Base-by-base conservation (phyloP, 2,797 vertebrate species). In the Epinephelus malabaricus region DNA sequence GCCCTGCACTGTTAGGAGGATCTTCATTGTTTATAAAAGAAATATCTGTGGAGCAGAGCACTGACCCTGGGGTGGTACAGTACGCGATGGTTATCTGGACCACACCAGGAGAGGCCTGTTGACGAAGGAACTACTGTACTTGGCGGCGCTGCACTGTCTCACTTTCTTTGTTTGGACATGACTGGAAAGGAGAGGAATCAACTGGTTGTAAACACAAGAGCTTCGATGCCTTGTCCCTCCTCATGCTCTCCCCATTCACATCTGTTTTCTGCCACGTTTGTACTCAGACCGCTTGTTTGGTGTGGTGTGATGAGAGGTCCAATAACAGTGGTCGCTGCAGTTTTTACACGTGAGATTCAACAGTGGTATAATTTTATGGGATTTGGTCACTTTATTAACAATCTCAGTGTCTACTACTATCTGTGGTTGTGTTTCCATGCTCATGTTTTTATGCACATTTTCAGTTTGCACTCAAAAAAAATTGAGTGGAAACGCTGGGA, bases 161-260 rank as follows among this genome's bases (percentile, higher is more conserved):
- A 93, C 84, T 80, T 14, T 81, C 86, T 92, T 91, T 94, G 93
- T 94, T 94, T 94, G 81, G 92, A 94, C 92, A 67, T 88, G 86
- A 90, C 91, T 69, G 75, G 86, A 92, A 91, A 88, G 81, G 86
- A 88, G 81, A 86, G 89, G 83, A 86, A 86, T 89, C 76, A 74
- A 46, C 74, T 40, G 50, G 84, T 81, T 85, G 85, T 93, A 91
- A 90, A 91, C 84, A 88, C 79, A 51, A 56, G 27, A 18, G 76
- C 82, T 45, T 56, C 55, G 18, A 71, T 63, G 65, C 61, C 49
- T 53, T 50, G 3, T 34, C 71, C 68, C 47, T 51, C 62, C 62
- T 43, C 17, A 65, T 56, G 43, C 69, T 15, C 68, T 60, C 34
- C 27, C 78, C 69, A 79, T 88, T 90, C 83, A 88, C 67, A 40